Conservation (phyloP, 2,113 vertebrate genomes). For the Thryonomys swinderianus region DNA sequence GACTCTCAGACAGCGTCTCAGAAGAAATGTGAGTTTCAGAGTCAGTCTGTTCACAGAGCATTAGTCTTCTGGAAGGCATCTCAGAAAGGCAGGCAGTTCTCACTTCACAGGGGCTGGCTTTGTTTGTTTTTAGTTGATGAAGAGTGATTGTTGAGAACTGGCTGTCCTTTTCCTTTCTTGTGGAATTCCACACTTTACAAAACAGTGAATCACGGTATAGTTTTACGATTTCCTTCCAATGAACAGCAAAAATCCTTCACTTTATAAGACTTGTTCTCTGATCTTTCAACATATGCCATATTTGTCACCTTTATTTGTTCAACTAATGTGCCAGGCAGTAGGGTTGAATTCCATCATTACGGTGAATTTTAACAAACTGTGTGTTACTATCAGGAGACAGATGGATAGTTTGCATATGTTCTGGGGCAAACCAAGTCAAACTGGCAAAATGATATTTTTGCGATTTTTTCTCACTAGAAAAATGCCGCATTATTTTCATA, state of each 20-base stretch:
- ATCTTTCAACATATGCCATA: slow-evolving; percentile 20
- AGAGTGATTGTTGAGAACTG: slow-evolving; percentile 66
- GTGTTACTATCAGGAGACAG: slow-evolving; percentile 57
- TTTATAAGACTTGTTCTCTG: slow-evolving; percentile 21
- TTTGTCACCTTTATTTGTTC: slow-evolving; percentile 62
- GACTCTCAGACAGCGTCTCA: slow-evolving; percentile 39
- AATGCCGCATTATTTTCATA: slow-evolving; percentile 13
- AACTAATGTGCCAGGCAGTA: slow-evolving; percentile 23
- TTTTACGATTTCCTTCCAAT: slow-evolving; percentile 5
- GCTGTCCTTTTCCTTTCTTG: slow-evolving; percentile 23
- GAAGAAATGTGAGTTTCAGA: slow-evolving; percentile 52
- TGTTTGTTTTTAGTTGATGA: slow-evolving; percentile 58
- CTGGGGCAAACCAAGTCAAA: slow-evolving; percentile 58
- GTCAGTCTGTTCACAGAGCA: slow-evolving; percentile 47
- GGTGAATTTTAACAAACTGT: slow-evolving; percentile 71
- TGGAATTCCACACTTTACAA: slow-evolving; percentile 33
- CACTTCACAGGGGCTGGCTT: slow-evolving; percentile 47
- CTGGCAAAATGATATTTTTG: slow-evolving; percentile 49
- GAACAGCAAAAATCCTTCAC: slow-evolving; percentile 13
- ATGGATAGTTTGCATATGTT: slow-evolving; percentile 71
- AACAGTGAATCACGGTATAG: slow-evolving; percentile 40
- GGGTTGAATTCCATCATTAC: slow-evolving; percentile 57
- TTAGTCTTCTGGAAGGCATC: slow-evolving; percentile 54
- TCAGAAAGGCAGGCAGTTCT: slow-evolving; percentile 36
- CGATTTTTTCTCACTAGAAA: slow-evolving; percentile 51